Conservation (phyloP, 2,113 vertebrate genomes). For the crab-eating macaque (Macaca fascicularis) region T2T-MFA8v1.1 NC_088387.1:4529001-4529500, state of each 20-base stretch:
- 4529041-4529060: constrained; percentile 70
- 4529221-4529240: constrained; percentile 78
- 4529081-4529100: constrained; percentile 85
- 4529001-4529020: constrained; percentile 77
- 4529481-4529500: constrained; percentile 73
- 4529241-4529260: constrained; percentile 85
- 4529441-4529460: constrained; percentile 76
- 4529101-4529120: constrained; percentile 81
- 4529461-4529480: constrained; percentile 62
- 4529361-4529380: constrained; percentile 85
- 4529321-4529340: constrained; percentile 82
- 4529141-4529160: constrained; percentile 88
- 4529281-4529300: constrained; percentile 77
- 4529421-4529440: constrained; percentile 81
- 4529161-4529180: constrained; percentile 84
- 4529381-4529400: constrained; percentile 84
- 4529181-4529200: constrained; percentile 82
- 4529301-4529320: constrained; percentile 77
- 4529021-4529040: constrained; percentile 69
- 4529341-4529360: constrained; percentile 79
- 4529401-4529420: constrained; percentile 82
- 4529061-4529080: constrained; percentile 77
- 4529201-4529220: constrained; percentile 82
- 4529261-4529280: constrained; percentile 80
- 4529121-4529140: constrained; percentile 82